Evolutionary conservation across 2,888 invertebrate genomes (phyloP), one percentile per base, ranked within the genome.

Genomic region (Pardosa pseudoannulata): DNA sequence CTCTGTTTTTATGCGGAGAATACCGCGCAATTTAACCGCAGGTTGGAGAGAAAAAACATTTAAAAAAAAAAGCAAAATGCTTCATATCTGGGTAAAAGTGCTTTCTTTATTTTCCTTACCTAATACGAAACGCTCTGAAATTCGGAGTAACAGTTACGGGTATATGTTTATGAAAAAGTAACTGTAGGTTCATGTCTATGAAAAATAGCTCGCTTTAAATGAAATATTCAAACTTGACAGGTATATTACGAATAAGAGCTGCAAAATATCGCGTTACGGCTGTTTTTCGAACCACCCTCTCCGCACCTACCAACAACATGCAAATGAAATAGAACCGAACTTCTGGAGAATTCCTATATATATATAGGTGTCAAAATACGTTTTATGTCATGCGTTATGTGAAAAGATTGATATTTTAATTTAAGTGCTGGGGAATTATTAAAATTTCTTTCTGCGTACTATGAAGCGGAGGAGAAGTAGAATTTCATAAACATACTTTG

Each of bases 171-270:
- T 64, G 29, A 31, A 65, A 36, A 65, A 65, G 65, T 65, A 29
- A 32, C 65, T 16, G n/a, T 16, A 65, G 29, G 32, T 65, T 31
- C 19, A 68, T 68, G 32, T 39, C 39, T 7, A 36, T 68, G 71
- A 71, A 71, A 82, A 82, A 82, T 82, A 82, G 75, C 71, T 76
- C 75, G 64, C 75, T 82, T 82, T 82, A 82, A 71, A 82, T 82
- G 82, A 82, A 82, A 82, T 82, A 82, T 82, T 82, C 75, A 82
- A 82, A 82, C 82, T 82, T 82, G 82, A 82, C 75, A 82, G 82
- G 64, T 82, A 71, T 82, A 82, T 82, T 82, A 82, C 75, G 62
- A 75, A 82, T 62, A 74, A 9, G 36, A 71, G 71, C 23, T 7
- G 23, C 6, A 23, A 56, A 56, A 56, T 56, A 70, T 41, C 39